Evolutionary conservation across 2,888 invertebrate genomes (phyloP).

Genomic region (Teleiodes luculella): DNA sequence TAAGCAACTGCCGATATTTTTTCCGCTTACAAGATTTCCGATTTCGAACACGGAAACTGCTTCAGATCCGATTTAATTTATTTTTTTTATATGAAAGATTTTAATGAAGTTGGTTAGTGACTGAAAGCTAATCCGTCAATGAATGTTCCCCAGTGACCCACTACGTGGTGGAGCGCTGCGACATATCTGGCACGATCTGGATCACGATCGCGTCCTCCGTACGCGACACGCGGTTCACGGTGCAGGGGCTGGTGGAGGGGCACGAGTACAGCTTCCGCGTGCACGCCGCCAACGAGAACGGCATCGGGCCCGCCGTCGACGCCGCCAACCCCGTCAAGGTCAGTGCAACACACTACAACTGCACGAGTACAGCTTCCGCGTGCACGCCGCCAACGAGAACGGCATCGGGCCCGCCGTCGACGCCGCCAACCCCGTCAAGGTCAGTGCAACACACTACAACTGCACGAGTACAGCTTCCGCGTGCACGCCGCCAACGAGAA

Average conservation of each 20-base stretch:
- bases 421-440: slow-evolving; percentile 94
- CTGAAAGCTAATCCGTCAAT: no score
- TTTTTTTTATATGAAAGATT: no score
- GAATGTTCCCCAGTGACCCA: slow-evolving; percentile 88
- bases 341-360: no score
- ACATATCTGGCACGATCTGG: slow-evolving; percentile 92
- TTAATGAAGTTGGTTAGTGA: no score
- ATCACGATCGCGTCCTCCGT: slow-evolving; percentile 90
- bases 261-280: slow-evolving; percentile 98
- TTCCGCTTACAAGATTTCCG: no score
- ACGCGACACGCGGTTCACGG: slow-evolving; percentile 90
- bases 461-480: slow-evolving; percentile 97
- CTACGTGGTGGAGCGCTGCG: slow-evolving; percentile 96
- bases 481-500: slow-evolving; percentile 98
- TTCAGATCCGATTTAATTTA: no score
- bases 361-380: slow-evolving; percentile 97
- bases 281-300: slow-evolving; percentile 98
- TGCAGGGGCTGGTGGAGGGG: slow-evolving; percentile 96
- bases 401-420: slow-evolving; percentile 95
- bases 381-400: slow-evolving; percentile 98
- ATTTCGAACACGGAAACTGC: no score
- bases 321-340: slow-evolving; percentile 94
- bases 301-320: slow-evolving; percentile 93
- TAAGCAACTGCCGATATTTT: no score
- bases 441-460: no score